phyloP scores from a whole-genome alignment of 2,797 vertebrate species.

The Potorous gilbertii region DNA sequence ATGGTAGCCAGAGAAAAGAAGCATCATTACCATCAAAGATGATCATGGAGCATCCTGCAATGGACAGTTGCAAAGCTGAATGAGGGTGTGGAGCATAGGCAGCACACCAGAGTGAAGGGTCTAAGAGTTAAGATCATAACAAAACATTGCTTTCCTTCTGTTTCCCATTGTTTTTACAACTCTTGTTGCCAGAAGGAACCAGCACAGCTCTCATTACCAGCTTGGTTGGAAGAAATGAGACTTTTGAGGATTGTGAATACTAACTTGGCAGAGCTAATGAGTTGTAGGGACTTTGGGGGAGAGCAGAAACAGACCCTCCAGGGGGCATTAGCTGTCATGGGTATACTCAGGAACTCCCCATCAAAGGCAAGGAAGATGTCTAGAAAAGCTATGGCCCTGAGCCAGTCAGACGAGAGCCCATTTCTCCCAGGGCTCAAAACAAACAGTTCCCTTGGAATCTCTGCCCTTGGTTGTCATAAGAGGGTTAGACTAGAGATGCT shows the following conservation, averaged over 20 bases:
- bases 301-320: not conserved
- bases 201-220: constrained; percentile 46
- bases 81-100: not conserved
- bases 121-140: constrained; percentile 55
- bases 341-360: not conserved
- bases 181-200: constrained; percentile 65
- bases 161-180: constrained; percentile 67
- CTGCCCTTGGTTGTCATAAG: not conserved
- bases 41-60: not conserved
- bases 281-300: not conserved
- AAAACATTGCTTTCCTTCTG: constrained; percentile 65
- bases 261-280: not conserved
- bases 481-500: not conserved
- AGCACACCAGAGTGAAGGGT: constrained; percentile 30
- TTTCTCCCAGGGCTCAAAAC: not conserved
- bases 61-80: not conserved
- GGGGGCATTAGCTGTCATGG: not conserved
- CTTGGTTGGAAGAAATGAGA: constrained; percentile 70
- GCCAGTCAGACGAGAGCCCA: not conserved
- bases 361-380: not conserved
- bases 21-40: not conserved
- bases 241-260: constrained; percentile 3
- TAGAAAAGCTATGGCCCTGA: not conserved
- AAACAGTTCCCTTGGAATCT: not conserved
- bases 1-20: not conserved